Conservation (phyloP, 2,797 vertebrate species). For the Falco concolor region DNA sequence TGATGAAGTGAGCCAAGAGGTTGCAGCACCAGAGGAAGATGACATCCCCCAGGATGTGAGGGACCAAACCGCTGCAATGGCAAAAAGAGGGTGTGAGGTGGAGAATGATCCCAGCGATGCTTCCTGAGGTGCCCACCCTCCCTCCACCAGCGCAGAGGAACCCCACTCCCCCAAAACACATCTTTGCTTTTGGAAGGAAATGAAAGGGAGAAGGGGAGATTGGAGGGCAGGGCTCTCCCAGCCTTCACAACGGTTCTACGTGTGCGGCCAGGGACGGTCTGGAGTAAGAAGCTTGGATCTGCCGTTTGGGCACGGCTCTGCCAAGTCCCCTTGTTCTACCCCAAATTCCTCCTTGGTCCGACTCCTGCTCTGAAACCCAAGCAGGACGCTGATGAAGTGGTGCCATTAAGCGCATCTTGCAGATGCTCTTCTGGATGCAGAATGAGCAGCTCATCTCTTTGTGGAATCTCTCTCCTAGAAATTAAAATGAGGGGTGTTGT, state of each 20-base stretch:
- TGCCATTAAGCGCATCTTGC: background rate
- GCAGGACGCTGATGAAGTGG: background rate
- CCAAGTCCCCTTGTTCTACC: background rate
- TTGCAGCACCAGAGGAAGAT: conserved; percentile 90
- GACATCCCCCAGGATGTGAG: conserved; percentile 85
- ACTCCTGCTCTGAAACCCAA: background rate
- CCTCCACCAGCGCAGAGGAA: background rate
- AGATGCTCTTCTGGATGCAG: background rate
- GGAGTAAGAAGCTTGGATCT: background rate
- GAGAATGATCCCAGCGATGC: background rate
- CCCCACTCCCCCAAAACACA: background rate
- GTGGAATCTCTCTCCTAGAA: background rate
- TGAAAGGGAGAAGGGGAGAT: background rate
- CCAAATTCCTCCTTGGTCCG: background rate
- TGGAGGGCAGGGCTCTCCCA: background rate
- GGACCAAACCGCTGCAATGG: conserved; percentile 81
- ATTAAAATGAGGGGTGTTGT: background rate
- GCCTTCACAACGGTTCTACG: background rate
- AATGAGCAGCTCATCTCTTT: background rate
- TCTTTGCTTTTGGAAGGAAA: background rate
- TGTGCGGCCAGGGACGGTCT: background rate
- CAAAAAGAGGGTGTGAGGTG: conserved; percentile 46
- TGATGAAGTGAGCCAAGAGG: conserved; percentile 87
- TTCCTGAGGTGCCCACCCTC: background rate
- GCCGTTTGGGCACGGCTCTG: background rate